Evolutionary conservation across 2,888 invertebrate species (phyloP).

Genomic region (Campoplex nolae): DNA sequence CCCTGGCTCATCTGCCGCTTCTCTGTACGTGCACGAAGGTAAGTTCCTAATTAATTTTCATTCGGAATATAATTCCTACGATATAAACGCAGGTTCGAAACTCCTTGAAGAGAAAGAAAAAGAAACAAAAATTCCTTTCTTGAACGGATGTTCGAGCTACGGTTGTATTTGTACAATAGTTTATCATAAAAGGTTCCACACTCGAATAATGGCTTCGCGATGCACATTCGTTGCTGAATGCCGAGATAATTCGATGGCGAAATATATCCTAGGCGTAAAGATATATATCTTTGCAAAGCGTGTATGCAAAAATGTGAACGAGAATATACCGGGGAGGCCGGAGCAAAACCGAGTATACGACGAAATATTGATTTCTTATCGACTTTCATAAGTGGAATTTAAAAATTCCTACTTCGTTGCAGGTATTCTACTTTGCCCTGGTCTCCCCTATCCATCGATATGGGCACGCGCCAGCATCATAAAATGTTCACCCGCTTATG

Average conservation of each 20-base stretch:
- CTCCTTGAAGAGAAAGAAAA: conserved; percentile 5
- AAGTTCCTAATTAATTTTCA: conserved; percentile 1
- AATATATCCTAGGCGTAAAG: conserved; percentile 1
- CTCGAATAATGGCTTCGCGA: conserved; percentile 11
- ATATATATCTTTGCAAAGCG: not conserved
- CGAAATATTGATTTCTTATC: not conserved
- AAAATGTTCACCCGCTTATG: not conserved
- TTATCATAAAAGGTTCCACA: conserved; percentile 29
- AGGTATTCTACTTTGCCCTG: not conserved
- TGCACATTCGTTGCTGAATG: not conserved
- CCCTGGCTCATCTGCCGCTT: conserved; percentile 33
- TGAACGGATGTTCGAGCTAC: conserved; percentile 13
- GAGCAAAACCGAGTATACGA: not conserved
- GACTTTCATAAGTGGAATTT: not conserved
- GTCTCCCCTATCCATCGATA: not conserved
- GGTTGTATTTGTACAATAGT: conserved; percentile 27
- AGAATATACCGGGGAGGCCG: not conserved
- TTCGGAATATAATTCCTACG: conserved; percentile 5
- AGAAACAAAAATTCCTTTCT: conserved; percentile 11
- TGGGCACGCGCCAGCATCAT: not conserved
- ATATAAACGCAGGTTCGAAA: not conserved
- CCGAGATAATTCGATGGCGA: conserved; percentile 44
- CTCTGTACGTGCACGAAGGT: not conserved
- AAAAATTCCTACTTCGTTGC: not conserved
- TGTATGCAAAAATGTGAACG: too few species aligned